Conservation (phyloP, 1,140 invertebrate species). For the Philaenus spumarius region DNA sequence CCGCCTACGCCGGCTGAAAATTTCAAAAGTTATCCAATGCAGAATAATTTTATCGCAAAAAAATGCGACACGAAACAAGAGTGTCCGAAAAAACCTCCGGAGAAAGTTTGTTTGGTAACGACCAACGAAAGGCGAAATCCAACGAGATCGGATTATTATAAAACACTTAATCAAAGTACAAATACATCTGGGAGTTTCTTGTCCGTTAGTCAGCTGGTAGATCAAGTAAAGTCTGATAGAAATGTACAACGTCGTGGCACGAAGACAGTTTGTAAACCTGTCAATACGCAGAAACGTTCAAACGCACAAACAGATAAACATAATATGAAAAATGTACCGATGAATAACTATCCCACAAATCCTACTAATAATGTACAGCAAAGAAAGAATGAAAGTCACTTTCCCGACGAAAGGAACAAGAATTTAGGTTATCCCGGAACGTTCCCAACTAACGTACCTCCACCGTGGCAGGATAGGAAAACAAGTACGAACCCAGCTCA, state of each 20-base stretch:
- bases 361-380: background rate
- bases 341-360: constrained; percentile 10
- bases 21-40: background rate
- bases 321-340: background rate
- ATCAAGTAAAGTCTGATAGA: constrained; percentile 48
- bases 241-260: constrained; percentile 19
- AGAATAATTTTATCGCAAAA: background rate
- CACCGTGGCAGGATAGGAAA: background rate
- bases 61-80: background rate
- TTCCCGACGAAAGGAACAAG: no score
- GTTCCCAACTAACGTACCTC: background rate
- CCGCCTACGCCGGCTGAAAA: constrained; percentile 21
- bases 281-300: constrained; percentile 1
- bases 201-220: constrained; percentile 58
- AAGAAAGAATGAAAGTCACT: background rate
- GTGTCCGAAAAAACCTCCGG: background rate
- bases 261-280: constrained; percentile 6
- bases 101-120: background rate
- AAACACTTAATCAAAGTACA: constrained; percentile 22
- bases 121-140: constrained; percentile 1
- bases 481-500: background rate
- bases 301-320: background rate
- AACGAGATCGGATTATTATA: constrained; percentile 11
- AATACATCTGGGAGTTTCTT: constrained; percentile 40
- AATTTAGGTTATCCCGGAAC: background rate